Percentiles rank a stretch among this genome's conserved stretches.
Conservation (phyloP, 1,140 invertebrate genomes). For the Nylanderia fulva region DNA sequence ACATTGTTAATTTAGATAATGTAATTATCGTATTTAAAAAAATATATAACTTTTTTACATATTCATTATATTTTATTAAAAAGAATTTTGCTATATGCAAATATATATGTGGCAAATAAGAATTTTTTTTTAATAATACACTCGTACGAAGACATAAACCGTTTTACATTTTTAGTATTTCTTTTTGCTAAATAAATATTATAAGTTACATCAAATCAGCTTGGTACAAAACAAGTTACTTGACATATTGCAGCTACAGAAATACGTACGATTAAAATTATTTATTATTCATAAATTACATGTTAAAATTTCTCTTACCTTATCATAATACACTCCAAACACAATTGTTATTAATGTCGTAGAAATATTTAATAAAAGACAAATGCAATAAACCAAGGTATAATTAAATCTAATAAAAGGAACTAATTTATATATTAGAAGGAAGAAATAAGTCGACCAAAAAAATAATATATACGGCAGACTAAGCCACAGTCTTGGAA, state of each 20-base stretch:
- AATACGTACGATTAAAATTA: not conserved
- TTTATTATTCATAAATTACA: not conserved
- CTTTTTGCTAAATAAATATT: too few species aligned
- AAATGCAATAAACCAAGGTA: not conserved
- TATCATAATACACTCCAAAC: not conserved
- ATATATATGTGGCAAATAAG: too few species aligned
- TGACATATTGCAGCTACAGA: too few species aligned
- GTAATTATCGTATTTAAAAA: too few species aligned
- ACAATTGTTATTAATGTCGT: not conserved
- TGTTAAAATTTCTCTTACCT: not conserved
- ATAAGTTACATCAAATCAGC: too few species aligned
- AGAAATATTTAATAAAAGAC: not conserved
- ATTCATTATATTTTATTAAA: too few species aligned
- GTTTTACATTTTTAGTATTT: too few species aligned
- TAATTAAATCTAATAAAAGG: not conserved
- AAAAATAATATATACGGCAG: not conserved
- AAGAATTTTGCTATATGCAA: too few species aligned
- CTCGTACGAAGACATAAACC: too few species aligned
- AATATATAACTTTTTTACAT: too few species aligned
- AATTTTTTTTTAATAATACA: too few species aligned
- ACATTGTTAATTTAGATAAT: not conserved
- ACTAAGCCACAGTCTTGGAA: not conserved
- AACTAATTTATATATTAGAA: not conserved
- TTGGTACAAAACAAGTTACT: not conserved
- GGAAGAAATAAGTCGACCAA: not conserved